Evolutionary conservation across 2,888 invertebrate species (phyloP).

Genomic region (Pammene fasciana): DNA sequence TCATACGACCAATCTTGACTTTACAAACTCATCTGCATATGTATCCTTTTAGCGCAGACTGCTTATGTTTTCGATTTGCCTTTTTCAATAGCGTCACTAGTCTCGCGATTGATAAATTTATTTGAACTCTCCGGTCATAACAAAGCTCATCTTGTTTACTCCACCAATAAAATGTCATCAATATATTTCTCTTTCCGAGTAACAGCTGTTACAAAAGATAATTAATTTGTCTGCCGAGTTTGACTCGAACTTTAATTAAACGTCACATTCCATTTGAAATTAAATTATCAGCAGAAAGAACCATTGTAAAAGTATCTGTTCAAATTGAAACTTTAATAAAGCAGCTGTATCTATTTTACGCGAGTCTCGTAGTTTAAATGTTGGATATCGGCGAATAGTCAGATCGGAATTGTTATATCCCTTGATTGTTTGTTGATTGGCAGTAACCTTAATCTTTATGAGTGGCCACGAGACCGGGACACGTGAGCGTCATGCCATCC

Average conservation of each 20-base stretch:
- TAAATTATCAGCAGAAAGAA: conserved; percentile 42
- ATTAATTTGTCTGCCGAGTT: conserved; percentile 51
- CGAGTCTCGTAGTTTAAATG: background rate
- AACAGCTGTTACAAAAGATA: conserved; percentile 52
- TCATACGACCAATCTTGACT: conserved; percentile 45
- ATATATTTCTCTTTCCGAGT: conserved; percentile 39
- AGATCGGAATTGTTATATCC: conserved; percentile 17
- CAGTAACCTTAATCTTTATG: conserved; percentile 35
- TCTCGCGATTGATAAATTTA: conserved; percentile 22
- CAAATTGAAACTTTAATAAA: conserved; percentile 8
- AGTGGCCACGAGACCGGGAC: conserved; percentile 53
- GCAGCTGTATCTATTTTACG: conserved; percentile 6
- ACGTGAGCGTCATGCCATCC: conserved; percentile 50
- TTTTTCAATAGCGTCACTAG: background rate
- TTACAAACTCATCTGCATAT: conserved; percentile 28
- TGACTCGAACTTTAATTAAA: conserved; percentile 57
- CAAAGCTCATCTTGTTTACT: conserved; percentile 32
- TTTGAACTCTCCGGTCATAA: conserved; percentile 24
- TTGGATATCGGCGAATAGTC: conserved; percentile 8
- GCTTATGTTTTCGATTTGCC: conserved; percentile 11
- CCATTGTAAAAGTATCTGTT: conserved; percentile 23
- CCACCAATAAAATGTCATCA: conserved; percentile 38
- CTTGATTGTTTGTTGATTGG: conserved; percentile 36
- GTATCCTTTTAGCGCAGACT: conserved; percentile 24
- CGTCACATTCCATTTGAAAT: conserved; percentile 46